phyloP scores from a whole-genome alignment of 2,797 vertebrate genomes.

The Lepus oiostolus region DNA sequence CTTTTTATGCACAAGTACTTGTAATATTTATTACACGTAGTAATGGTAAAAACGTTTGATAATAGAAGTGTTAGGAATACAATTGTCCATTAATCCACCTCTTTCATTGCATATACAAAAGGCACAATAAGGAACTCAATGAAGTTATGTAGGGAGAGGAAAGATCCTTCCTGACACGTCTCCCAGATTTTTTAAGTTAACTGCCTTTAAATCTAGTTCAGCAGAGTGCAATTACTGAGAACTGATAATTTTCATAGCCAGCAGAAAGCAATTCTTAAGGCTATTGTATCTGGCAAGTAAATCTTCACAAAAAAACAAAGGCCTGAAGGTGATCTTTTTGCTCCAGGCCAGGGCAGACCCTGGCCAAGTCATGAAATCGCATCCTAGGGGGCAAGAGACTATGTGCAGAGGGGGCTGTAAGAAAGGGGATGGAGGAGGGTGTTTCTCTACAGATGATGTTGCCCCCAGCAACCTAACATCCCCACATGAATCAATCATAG shows the following conservation, averaged over 20 bases:
- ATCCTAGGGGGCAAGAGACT: background rate
- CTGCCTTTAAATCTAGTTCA: background rate
- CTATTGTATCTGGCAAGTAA: background rate
- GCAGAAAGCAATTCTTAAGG: background rate
- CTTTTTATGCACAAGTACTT: slow-evolving; percentile 28
- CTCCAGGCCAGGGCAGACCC: background rate
- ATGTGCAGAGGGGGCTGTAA: background rate
- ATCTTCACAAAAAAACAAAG: background rate
- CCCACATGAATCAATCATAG: background rate
- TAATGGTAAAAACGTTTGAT: slow-evolving; percentile 2
- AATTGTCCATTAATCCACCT: background rate
- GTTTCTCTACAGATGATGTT: background rate
- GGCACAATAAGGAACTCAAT: background rate
- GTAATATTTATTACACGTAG: slow-evolving; percentile 1
- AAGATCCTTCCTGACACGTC: background rate
- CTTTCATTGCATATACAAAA: background rate
- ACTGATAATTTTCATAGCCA: background rate
- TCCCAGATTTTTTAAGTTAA: slow-evolving; percentile 25
- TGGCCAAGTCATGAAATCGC: background rate
- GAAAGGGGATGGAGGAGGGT: background rate
- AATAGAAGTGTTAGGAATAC: slow-evolving; percentile 41
- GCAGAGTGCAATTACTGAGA: background rate
- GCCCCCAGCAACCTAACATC: background rate
- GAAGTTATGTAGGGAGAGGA: background rate
- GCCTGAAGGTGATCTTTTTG: background rate